Evolutionary conservation across 1,140 invertebrate species (phyloP), one percentile per base, ranked within the genome.

Genomic region (Leptinotarsa undecemlineata): DNA sequence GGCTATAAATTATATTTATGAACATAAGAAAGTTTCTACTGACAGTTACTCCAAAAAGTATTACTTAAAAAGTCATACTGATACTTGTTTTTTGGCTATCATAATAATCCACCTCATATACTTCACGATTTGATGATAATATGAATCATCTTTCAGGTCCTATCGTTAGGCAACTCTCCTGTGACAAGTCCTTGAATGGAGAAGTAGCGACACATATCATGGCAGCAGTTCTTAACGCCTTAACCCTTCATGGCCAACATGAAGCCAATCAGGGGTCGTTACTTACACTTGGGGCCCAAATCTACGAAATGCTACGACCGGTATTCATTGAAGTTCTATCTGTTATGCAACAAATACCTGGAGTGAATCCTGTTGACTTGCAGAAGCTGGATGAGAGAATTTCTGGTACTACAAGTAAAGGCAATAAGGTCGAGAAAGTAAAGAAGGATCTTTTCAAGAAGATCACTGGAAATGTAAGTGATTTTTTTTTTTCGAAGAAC

Each of bases 391-490:
- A 96, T 84, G 94, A 96, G 78, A 94, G 94, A 83, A 90, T 96
- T 82, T 85, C 92, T 13, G 88, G 90, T 4, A 86, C 88, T 47
- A 89, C 89, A 14, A 89, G 89, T 71, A 92, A 91, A 80, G 92
- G 92, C 21, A 90, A 91, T 79, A 94, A 94, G 84, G 90, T 93
- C 15, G 95, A 96, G 80, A 96, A 96, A 82, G 92, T 92, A 74
- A 96, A 96, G 84, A 95, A 95, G 80, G 95, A 97, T 83, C 87
- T 95, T 15, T 96, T 97, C 84, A 96, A 94, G 84, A 96, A 95
- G 86, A 90, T 97, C 61, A 94, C 95, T 3, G 90, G 90, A 74
- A 91, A 91, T 85, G 92, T 95, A 85, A 85, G 84, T 78, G 51
- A 17, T 57, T 14, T 14, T 51, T 15, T 57, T 15, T 3, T 57